Conservation (phyloP, 2,888 invertebrate genomes). For the Blastobasis adustella region DNA sequence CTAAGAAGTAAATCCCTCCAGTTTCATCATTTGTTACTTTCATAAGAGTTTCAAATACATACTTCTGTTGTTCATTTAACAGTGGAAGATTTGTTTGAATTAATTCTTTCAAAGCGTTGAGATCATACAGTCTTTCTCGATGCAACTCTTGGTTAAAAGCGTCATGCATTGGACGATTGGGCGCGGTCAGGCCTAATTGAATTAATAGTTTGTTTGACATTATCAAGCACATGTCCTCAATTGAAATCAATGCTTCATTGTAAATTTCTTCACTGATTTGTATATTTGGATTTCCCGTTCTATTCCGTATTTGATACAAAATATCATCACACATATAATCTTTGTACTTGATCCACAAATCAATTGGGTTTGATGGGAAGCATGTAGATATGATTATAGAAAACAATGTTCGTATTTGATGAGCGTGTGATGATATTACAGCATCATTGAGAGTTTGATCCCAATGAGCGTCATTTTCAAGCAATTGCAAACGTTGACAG, state of each 20-base stretch:
- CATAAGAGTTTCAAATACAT: slow-evolving; percentile 16
- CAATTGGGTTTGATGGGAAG: slow-evolving; percentile 9
- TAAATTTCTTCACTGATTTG: slow-evolving; percentile 1
- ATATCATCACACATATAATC: slow-evolving; percentile 8
- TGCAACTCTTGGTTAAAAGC: slow-evolving; percentile 13
- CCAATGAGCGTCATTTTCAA: slow-evolving; percentile 3
- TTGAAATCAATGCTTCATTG: slow-evolving; percentile 2
- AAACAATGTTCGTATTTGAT: slow-evolving; percentile 9
- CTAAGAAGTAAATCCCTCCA: slow-evolving; percentile 16
- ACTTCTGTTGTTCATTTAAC: slow-evolving; percentile 20
- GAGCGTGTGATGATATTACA: slow-evolving; percentile 1
- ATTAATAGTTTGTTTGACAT: not conserved
- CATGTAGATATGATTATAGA: slow-evolving; percentile 9
- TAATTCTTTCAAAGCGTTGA: slow-evolving; percentile 14
- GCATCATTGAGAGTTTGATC: slow-evolving; percentile 6
- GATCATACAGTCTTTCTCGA: slow-evolving; percentile 17
- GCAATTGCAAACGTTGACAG: not conserved
- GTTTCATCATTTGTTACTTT: slow-evolving; percentile 18
- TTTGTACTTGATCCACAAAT: slow-evolving; percentile 8
- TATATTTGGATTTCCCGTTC: not conserved
- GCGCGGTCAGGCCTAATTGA: slow-evolving; percentile 2
- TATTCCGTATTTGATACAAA: slow-evolving; percentile 2
- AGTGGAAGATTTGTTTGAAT: slow-evolving; percentile 21
- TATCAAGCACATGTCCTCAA: slow-evolving; percentile 1
- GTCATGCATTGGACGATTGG: slow-evolving; percentile 19